Percentiles rank a stretch among this genome's conserved stretches.
phyloP scores from a whole-genome alignment of 2,797 vertebrate species.

The Glyptemys insculpta region DNA sequence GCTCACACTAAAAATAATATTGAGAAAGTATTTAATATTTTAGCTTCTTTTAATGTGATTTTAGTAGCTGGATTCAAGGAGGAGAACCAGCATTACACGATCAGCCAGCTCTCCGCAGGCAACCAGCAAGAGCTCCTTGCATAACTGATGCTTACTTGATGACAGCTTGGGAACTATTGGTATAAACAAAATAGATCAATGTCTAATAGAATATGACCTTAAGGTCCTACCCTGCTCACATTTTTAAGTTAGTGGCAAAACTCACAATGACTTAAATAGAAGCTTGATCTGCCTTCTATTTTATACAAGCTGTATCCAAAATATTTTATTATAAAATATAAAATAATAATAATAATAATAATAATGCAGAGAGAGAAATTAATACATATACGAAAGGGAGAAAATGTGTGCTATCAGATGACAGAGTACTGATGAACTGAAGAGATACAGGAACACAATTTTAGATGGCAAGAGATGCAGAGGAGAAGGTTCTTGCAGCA shows the following conservation, averaged over 20 bases:
- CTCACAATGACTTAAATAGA: constrained; percentile 22
- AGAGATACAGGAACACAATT: not conserved
- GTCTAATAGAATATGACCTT: not conserved
- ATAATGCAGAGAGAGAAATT: not conserved
- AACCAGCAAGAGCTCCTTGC: not conserved
- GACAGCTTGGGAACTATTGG: not conserved
- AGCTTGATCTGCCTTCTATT: not conserved
- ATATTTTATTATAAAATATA: not conserved
- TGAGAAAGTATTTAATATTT: not conserved
- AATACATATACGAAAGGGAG: not conserved
- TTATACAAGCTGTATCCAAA: not conserved
- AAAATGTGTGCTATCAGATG: not conserved
- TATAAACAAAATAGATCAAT: not conserved
- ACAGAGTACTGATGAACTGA: not conserved
- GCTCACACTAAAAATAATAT: not conserved
- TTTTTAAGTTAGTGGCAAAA: not conserved
- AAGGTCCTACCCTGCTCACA: not conserved
- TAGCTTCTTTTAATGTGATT: not conserved
- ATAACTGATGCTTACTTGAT: not conserved
- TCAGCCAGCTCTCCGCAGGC: not conserved
- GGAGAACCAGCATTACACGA: not conserved
- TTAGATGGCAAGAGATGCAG: not conserved
- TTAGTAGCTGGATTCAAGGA: not conserved
- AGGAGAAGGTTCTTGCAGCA: not conserved
- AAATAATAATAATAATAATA: not conserved